phyloP scores from a whole-genome alignment of 2,797 vertebrate genomes.

The Anabacerthia variegaticeps region DNA sequence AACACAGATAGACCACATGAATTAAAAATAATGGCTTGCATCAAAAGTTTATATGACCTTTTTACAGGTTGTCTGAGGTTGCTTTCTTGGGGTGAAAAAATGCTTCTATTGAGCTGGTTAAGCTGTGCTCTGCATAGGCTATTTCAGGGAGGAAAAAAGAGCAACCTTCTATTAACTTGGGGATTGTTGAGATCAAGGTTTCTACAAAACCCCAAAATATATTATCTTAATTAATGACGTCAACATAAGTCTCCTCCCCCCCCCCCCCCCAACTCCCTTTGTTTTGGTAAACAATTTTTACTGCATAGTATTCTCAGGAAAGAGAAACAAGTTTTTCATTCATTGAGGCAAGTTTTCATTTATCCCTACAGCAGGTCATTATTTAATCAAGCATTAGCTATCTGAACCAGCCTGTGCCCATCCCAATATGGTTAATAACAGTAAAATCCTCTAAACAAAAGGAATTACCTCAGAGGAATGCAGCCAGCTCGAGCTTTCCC shows the following conservation, averaged over 20 bases:
- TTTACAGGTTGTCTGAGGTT: background rate
- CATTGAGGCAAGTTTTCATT: background rate
- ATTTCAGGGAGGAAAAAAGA: background rate
- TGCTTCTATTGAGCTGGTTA: background rate
- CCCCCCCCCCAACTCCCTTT: too few species aligned
- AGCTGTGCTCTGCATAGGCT: background rate
- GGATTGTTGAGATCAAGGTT: background rate
- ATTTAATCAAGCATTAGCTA: background rate
- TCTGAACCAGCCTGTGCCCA: background rate
- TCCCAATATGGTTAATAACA: background rate
- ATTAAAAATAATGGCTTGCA: constrained; percentile 42
- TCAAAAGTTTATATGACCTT: constrained; percentile 41
- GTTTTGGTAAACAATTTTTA: background rate
- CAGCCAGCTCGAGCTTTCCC: background rate
- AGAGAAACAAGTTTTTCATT: background rate
- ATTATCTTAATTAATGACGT: background rate
- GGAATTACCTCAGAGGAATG: background rate
- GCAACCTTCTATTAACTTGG: background rate
- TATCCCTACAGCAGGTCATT: constrained; percentile 1
- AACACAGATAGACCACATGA: background rate
- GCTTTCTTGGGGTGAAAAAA: background rate
- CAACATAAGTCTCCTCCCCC: background rate
- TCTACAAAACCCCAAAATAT: background rate
- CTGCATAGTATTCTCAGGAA: background rate
- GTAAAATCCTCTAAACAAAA: constrained; percentile 5